phyloP scores from a whole-genome alignment of 1,140 invertebrate genomes.

The Procambarus clarkii region DNA sequence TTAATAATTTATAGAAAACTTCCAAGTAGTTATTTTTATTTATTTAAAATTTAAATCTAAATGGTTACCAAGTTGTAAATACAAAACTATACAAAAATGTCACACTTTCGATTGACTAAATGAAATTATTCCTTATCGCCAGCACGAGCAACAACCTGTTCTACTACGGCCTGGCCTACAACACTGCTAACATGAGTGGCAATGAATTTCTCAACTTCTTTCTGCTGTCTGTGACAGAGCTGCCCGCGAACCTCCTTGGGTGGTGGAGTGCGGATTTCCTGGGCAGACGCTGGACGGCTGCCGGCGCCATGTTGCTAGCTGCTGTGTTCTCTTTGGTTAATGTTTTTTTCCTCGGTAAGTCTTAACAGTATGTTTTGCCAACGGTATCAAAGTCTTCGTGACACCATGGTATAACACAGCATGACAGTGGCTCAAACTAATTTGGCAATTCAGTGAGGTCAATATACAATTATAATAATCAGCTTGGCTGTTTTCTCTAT shows the following conservation, averaged over 20 bases:
- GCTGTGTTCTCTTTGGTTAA: conserved; percentile 70
- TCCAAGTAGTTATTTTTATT: too few species aligned
- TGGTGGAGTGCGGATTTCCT: conserved; percentile 75
- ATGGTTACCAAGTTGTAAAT: too few species aligned
- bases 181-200: conserved; percentile 80
- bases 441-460: background rate
- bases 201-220: conserved; percentile 84
- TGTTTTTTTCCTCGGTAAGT: conserved; percentile 75
- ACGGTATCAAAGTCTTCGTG: too few species aligned
- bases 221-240: conserved; percentile 80
- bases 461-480: too few species aligned
- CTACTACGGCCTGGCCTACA: conserved; percentile 81
- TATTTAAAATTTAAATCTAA: too few species aligned
- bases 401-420: too few species aligned
- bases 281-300: conserved; percentile 79
- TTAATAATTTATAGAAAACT: too few species aligned
- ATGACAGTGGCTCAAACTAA: background rate
- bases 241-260: conserved; percentile 79
- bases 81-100: too few species aligned
- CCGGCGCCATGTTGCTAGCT: conserved; percentile 59
- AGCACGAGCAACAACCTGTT: conserved; percentile 71
- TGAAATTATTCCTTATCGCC: background rate
- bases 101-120: too few species aligned
- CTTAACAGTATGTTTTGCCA: background rate
- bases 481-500: too few species aligned